A percentile compares a stretch with the other conserved stretches of the same genome.
phyloP scores from a whole-genome alignment of 2,113 vertebrate genomes.

The Euleptes europaea region DNA sequence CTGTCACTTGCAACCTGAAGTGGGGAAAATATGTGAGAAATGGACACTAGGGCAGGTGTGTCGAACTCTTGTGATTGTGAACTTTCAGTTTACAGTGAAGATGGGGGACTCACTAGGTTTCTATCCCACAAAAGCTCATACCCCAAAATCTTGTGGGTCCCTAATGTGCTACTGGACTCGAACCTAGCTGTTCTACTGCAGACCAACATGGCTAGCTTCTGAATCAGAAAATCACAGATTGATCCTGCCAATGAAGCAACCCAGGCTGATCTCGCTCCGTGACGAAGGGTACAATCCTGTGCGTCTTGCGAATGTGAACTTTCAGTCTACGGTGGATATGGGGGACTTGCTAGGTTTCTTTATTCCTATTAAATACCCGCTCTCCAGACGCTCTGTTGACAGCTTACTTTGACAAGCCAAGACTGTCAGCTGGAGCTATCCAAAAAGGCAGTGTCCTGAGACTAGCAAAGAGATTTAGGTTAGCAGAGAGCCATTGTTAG shows the following conservation, averaged over 20 bases:
- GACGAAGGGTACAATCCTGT: background rate
- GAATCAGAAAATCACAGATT: background rate
- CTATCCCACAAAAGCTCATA: no score
- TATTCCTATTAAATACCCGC: background rate
- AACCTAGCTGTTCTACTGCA: no score
- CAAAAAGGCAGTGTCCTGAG: background rate
- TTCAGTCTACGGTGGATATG: background rate
- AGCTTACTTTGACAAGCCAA: background rate
- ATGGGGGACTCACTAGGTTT: no score
- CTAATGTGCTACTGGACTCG: no score
- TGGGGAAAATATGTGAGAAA: background rate
- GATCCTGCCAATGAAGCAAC: background rate
- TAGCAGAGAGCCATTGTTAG: background rate
- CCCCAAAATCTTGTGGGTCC: no score
- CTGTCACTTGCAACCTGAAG: background rate
- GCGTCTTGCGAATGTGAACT: background rate
- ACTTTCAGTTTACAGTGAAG: no score
- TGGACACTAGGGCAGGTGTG: background rate
- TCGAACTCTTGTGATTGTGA: no score
- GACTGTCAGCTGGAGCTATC: background rate
- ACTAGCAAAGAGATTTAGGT: constrained; percentile 3
- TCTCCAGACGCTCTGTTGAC: background rate
- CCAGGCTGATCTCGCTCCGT: background rate
- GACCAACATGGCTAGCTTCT: background rate
- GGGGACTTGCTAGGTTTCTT: background rate